Conservation (phyloP, 2,113 vertebrate genomes). For the Marmota flaviventris region DNA sequence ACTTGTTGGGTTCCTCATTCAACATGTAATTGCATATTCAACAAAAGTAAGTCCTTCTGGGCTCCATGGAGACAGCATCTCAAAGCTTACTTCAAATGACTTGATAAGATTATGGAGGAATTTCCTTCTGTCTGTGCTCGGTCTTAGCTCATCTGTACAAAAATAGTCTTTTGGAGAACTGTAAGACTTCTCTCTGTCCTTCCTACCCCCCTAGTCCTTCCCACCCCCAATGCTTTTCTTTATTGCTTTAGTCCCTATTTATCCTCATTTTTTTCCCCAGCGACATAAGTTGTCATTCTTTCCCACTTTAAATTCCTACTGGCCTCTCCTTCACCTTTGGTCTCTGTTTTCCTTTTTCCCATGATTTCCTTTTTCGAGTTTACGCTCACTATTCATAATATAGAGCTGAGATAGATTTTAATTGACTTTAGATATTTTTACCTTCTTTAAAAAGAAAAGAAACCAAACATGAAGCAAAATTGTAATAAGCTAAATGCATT, state of each 20-base stretch:
- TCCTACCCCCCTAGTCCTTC: background rate
- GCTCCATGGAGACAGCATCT: background rate
- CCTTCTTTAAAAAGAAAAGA: background rate
- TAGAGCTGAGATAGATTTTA: background rate
- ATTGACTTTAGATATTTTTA: background rate
- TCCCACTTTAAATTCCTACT: background rate
- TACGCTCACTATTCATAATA: background rate
- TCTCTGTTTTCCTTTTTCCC: background rate
- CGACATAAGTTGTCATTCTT: background rate
- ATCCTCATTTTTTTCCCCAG: background rate
- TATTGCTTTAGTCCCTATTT: background rate
- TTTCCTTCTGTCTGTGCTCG: background rate
- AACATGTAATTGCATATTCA: constrained; percentile 29
- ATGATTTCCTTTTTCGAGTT: background rate
- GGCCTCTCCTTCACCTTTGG: background rate
- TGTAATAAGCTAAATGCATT: background rate
- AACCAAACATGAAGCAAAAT: background rate
- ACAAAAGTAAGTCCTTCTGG: background rate
- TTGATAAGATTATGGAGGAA: background rate
- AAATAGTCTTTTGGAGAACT: background rate
- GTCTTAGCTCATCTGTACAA: background rate
- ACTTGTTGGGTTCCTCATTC: constrained; percentile 34
- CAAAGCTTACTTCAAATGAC: background rate
- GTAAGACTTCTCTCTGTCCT: background rate
- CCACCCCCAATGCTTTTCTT: background rate